Conservation (phyloP, 2,888 invertebrate genomes). For the Athripsodes cinereus region DNA sequence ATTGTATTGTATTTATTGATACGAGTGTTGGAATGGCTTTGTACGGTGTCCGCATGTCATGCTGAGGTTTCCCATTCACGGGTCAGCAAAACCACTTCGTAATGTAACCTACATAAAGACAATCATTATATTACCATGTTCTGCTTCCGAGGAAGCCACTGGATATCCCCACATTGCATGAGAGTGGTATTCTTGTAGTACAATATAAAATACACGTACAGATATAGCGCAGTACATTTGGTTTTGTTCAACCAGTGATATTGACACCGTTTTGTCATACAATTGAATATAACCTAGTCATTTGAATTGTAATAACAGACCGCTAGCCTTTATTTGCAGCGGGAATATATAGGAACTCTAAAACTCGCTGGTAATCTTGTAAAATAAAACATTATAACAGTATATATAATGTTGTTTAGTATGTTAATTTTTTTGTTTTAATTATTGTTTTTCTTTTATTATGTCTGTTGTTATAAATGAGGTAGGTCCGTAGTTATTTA, state of each 20-base stretch:
- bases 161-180: too few species aligned
- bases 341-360: conserved; percentile 65
- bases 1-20: too few species aligned
- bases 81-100: too few species aligned
- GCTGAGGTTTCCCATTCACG: too few species aligned
- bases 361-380: conserved; percentile 65
- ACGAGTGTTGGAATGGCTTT: too few species aligned
- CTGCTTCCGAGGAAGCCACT: too few species aligned
- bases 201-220: conserved; percentile 29
- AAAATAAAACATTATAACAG: conserved; percentile 28
- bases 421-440: background rate
- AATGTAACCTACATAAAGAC: too few species aligned
- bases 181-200: too few species aligned
- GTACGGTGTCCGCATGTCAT: too few species aligned
- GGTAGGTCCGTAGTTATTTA: too few species aligned
- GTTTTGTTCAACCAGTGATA: conserved; percentile 20
- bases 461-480: background rate
- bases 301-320: conserved; percentile 52
- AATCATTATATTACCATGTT: too few species aligned
- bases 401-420: background rate
- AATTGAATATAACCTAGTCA: conserved; percentile 49
- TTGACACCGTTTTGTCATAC: conserved; percentile 26
- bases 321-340: conserved; percentile 37
- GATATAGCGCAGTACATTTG: background rate
- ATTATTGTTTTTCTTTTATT: background rate